phyloP scores from a whole-genome alignment of 2,797 vertebrate species.

The Chloroceryle amazona region DNA sequence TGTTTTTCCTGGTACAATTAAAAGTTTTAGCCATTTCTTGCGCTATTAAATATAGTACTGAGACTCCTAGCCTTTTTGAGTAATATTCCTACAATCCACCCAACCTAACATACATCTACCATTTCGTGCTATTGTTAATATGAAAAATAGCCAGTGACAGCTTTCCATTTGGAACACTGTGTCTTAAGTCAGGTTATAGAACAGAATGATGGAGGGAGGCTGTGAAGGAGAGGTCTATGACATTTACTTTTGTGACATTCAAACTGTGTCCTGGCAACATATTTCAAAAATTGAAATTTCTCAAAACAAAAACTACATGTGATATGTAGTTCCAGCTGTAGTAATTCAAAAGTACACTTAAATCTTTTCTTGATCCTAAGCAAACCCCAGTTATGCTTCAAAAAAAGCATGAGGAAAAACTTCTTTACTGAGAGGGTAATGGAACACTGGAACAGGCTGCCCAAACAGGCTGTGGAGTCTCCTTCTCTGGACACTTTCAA shows the following conservation, averaged over 20 bases:
- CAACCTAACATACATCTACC: background rate
- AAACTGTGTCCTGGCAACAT: background rate
- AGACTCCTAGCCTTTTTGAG: background rate
- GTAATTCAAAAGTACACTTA: background rate
- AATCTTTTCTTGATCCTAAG: background rate
- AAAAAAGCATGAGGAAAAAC: background rate
- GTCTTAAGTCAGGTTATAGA: background rate
- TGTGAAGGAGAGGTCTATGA: background rate
- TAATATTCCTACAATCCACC: background rate
- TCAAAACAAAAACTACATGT: background rate
- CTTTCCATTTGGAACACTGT: background rate
- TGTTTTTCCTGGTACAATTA: background rate
- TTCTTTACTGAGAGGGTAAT: no score
- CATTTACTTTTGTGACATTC: background rate
- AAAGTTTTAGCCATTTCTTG: background rate
- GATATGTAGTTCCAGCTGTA: background rate
- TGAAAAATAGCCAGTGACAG: background rate
- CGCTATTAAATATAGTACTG: background rate
- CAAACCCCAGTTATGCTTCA: background rate
- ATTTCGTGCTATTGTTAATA: background rate
- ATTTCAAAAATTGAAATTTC: background rate
- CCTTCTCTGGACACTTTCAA: no score
- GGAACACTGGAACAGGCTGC: no score
- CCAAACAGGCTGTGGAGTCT: no score
- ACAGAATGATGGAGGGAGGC: background rate